Conservation (phyloP, 2,888 invertebrate species). For the Strigamia crassipes region DNA sequence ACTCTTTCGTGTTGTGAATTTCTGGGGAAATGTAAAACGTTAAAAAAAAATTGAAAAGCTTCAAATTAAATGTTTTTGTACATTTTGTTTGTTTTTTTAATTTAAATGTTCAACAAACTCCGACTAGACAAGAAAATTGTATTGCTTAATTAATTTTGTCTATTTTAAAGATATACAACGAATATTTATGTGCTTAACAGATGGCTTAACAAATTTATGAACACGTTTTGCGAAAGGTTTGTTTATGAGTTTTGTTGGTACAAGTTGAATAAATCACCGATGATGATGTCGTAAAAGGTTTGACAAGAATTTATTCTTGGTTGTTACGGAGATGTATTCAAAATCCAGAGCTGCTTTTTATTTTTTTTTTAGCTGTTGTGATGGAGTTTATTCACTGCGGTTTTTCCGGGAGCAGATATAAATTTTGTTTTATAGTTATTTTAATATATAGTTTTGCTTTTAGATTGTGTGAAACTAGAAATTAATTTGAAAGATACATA, state of each 20-base stretch:
- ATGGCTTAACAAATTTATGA: too few species aligned
- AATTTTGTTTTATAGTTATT: background rate
- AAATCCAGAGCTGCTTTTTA: background rate
- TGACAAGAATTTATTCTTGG: constrained; percentile 14
- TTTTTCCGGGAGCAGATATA: background rate
- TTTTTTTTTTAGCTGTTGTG: background rate
- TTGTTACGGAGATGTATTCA: background rate
- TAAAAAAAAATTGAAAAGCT: too few species aligned
- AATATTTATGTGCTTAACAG: too few species aligned
- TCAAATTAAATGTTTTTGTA: too few species aligned
- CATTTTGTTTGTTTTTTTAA: too few species aligned
- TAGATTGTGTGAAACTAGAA: background rate
- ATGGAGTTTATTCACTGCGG: background rate
- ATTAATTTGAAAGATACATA: background rate
- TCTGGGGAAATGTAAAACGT: too few species aligned
- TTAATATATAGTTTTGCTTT: background rate
- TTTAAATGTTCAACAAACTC: too few species aligned
- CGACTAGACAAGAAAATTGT: too few species aligned
- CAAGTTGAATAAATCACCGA: background rate
- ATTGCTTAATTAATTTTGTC: too few species aligned
- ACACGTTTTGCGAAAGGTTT: background rate
- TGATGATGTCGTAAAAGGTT: constrained; percentile 41
- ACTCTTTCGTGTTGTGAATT: background rate
- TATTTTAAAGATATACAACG: too few species aligned
- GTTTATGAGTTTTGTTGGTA: background rate